These are phyloP conservation scores for Bicyclus anynana DNA, from an alignment of 1,140 invertebrate genomes.

Conservation along the genomic window DNA sequence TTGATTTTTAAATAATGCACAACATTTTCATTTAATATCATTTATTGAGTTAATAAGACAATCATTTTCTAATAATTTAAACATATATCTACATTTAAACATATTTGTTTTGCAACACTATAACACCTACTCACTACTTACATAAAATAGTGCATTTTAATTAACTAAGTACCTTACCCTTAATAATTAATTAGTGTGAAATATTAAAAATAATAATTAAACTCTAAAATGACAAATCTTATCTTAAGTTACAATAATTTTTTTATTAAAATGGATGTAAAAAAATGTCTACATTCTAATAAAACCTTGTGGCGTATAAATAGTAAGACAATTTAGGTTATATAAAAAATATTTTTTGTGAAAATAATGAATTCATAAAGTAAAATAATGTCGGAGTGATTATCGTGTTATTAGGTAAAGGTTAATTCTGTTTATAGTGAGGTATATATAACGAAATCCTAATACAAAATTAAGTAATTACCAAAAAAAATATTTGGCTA, in stretches of 20 bases:
- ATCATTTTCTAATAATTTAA: slow-evolving; percentile 18
- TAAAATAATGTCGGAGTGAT: no score
- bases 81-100: slow-evolving; percentile 23
- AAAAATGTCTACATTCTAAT: no score
- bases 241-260: neutral
- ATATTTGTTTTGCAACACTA: slow-evolving; percentile 1
- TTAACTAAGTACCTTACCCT: neutral
- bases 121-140: slow-evolving; percentile 13
- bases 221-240: neutral
- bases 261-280: no score
- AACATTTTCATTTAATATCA: neutral
- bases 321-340: no score
- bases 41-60: slow-evolving; percentile 15
- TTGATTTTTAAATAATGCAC: neutral
- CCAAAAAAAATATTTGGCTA: no score
- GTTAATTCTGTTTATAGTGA: no score
- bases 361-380: no score
- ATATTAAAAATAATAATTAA: neutral
- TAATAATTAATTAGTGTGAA: neutral
- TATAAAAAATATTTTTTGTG: no score
- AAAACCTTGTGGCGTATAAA: no score
- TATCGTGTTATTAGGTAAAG: no score
- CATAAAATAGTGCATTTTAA: slow-evolving; percentile 15
- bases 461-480: no score
- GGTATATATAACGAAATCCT: no score